A percentile compares a stretch with the other conserved stretches of the same genome.
Conservation (phyloP, 2,797 vertebrate species). For the Peromyscus aztecus region DNA sequence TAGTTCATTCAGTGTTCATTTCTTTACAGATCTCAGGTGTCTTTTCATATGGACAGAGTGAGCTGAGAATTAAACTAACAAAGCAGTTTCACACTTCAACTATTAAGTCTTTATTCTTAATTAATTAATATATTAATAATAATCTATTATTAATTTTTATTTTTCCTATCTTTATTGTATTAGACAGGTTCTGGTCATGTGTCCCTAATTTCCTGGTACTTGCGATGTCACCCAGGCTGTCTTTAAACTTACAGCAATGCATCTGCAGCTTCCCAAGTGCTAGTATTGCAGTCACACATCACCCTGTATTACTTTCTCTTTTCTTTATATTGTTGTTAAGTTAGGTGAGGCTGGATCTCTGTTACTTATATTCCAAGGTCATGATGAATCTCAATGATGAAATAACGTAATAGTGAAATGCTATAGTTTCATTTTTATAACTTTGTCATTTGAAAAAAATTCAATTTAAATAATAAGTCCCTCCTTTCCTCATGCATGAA, state of each 20-base stretch:
- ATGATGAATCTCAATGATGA: background rate
- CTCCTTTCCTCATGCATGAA: background rate
- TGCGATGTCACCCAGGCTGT: background rate
- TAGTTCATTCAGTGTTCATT: background rate
- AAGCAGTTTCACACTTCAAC: background rate
- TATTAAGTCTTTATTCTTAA: background rate
- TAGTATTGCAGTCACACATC: background rate
- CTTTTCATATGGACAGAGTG: background rate
- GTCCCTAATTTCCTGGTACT: background rate
- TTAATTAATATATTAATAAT: background rate
- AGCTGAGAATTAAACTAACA: background rate
- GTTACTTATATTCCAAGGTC: background rate
- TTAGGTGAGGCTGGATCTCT: background rate
- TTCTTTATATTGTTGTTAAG: background rate
- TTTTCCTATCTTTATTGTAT: no score
- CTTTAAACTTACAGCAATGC: background rate
- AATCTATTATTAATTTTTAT: background rate
- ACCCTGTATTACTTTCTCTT: background rate
- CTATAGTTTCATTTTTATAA: background rate
- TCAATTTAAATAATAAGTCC: background rate
- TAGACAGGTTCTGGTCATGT: background rate
- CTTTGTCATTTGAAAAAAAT: slow-evolving; percentile 37
- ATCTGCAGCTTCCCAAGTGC: background rate
- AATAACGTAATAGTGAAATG: background rate
- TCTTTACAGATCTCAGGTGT: background rate